Base-by-base conservation (phyloP, 2,888 invertebrate species). In the Lycaena phlaeas region DNA sequence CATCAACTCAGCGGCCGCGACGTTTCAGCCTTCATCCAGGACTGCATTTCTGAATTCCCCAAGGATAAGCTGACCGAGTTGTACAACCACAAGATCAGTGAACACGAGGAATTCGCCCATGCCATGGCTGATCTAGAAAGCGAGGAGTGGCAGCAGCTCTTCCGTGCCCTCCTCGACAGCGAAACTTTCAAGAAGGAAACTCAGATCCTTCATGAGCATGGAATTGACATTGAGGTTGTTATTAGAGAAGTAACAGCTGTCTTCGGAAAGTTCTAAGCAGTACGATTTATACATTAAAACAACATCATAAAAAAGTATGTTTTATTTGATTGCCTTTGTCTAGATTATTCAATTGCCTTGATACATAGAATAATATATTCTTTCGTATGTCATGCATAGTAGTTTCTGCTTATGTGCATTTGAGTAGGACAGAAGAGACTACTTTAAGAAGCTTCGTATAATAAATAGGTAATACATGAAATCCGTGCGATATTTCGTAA, bases 91-190 rank as follows among this genome's bases (percentile, higher is more conserved):
- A 81, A 81, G 47, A 53, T 68, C 22, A 57, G 58, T 2, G 69
- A 67, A 27, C 71, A 77, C 5, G 69, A 61, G 4, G 64, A 54
- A 4, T 81, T 81, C 56, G 64, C 46, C 29, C 52, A 46, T 0
- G 68, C 78, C 6, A 64, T 81, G 36, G 64, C 67, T 9, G 72
- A 72, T 43, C 56, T 81, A 2, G 30, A 61, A 4, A 64, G 68
- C 14, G 69, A 69, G 0, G 77, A 77, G 42, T 81, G 71, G 69
- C 40, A 55, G 1, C 27, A 56, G 4, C 45, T 65, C 3, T 68
- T 61, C 43, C 18, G 25, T 7, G 68, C 70, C 6, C 57, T 81
- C 0, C 67, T 66, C 67, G 55, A 61, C 1, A 79, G 49, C 41
- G 63, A 65, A 2, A 52, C 50, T 1, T 81, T 78, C 58, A 53